Evolutionary conservation across 1,140 invertebrate genomes (phyloP).

Genomic region (Gonioctena quinquepunctata): DNA sequence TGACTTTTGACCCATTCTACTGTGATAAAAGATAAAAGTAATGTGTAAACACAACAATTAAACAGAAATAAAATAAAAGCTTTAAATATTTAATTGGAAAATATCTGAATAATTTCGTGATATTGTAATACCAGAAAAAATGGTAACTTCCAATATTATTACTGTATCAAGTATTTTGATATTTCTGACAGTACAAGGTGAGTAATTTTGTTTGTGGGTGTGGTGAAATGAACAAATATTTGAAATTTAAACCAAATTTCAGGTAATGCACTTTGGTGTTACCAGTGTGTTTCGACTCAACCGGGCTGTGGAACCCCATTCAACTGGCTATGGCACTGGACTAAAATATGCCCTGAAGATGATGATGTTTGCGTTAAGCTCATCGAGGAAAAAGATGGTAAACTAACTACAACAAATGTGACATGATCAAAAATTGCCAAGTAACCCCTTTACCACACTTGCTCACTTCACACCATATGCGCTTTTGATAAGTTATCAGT

Average conservation of each 20-base stretch:
- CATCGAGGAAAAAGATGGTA: conserved; percentile 85
- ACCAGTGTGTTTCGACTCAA: conserved; percentile 85
- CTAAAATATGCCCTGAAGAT: conserved; percentile 76
- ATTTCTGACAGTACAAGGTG: neutral
- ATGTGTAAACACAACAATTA: no score
- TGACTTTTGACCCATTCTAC: no score
- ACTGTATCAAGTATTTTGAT: neutral
- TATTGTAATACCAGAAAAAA: neutral
- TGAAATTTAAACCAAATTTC: conserved; percentile 14
- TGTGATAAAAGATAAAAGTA: no score
- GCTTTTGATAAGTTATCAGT: no score
- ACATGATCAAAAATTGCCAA: no score
- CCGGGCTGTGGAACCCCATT: conserved; percentile 84
- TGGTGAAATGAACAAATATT: conserved; percentile 1
- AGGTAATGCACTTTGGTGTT: conserved; percentile 72
- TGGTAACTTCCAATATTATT: neutral
- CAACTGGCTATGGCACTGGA: conserved; percentile 79
- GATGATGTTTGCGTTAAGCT: conserved; percentile 92
- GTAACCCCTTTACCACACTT: no score
- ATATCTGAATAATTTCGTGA: neutral
- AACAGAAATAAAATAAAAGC: no score
- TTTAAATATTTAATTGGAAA: no score
- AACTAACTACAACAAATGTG: no score
- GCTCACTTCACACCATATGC: no score
- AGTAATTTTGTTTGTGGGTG: conserved; percentile 11